Percentiles rank a stretch among this genome's conserved stretches.
Evolutionary conservation across 2,113 vertebrate species (phyloP).

Genomic region (Gobio gobio): DNA sequence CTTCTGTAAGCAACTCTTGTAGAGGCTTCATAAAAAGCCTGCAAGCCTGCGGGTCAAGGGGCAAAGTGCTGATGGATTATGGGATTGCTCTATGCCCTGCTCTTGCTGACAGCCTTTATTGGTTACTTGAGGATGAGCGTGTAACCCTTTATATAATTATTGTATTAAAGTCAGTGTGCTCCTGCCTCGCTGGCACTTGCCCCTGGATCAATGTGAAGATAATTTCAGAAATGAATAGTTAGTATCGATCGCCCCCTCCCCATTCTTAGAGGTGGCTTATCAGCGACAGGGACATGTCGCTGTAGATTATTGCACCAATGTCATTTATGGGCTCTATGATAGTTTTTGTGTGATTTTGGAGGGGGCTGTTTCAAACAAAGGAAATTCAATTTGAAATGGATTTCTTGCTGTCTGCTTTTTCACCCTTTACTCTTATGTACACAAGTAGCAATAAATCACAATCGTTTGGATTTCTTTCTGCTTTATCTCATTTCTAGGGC

Average conservation of each 20-base stretch:
- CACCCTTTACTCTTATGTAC: constrained; percentile 65
- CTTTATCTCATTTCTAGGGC: constrained; percentile 76
- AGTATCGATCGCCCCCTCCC: constrained; percentile 89
- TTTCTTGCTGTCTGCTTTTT: constrained; percentile 79
- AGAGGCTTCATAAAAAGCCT: constrained; percentile 81
- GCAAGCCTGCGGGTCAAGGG: constrained; percentile 89
- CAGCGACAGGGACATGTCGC: constrained; percentile 85
- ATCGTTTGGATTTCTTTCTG: constrained; percentile 77
- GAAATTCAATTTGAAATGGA: constrained; percentile 98
- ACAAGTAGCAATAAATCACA: constrained; percentile 98
- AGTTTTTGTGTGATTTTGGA: constrained; percentile 79
- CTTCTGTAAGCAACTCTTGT: constrained; percentile 83
- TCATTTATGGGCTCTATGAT: constrained; percentile 96
- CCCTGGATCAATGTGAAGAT: constrained; percentile 99
- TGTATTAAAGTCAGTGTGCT: constrained; percentile 92
- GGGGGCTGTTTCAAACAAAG: constrained; percentile 87
- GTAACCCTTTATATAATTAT: constrained; percentile 99
- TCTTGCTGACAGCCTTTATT: constrained; percentile 97
- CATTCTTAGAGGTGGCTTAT: constrained; percentile 86
- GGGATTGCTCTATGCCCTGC: constrained; percentile 88
- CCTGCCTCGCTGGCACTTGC: constrained; percentile 89
- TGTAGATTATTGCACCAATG: constrained; percentile 94
- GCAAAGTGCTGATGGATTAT: constrained; percentile 98
- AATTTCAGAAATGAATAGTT: constrained; percentile 99
- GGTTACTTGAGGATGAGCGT: constrained; percentile 93